Evolutionary conservation across 2,113 vertebrate species (phyloP).

Genomic region (Gadus chalcogrammus): DNA sequence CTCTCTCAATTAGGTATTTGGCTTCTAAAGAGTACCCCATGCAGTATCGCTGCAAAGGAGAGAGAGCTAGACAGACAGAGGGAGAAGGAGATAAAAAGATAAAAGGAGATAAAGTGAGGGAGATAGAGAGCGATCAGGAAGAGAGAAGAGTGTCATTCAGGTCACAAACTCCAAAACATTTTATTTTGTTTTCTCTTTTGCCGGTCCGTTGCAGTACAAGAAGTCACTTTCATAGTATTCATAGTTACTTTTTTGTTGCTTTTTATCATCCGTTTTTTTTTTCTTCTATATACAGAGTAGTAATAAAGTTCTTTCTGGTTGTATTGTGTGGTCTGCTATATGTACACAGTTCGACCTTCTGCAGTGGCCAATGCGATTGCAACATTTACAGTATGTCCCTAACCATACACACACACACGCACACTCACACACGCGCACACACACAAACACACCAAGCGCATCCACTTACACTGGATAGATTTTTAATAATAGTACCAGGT

Average conservation of each 20-base stretch:
- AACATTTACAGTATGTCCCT: slow-evolving; percentile 55
- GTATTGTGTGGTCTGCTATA: slow-evolving; percentile 61
- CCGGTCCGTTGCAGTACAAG: slow-evolving; percentile 73
- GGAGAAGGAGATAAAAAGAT: slow-evolving; percentile 3
- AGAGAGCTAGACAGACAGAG: background rate
- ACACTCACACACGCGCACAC: slow-evolving; percentile 30
- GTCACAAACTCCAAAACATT: slow-evolving; percentile 73
- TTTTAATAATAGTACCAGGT: slow-evolving; percentile 57
- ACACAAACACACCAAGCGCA: slow-evolving; percentile 49
- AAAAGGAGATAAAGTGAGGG: slow-evolving; percentile 24
- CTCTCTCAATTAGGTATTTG: no score
- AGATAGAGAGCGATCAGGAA: slow-evolving; percentile 18
- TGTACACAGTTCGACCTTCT: slow-evolving; percentile 67
- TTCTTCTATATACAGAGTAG: slow-evolving; percentile 78
- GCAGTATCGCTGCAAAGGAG: background rate
- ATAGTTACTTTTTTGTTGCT: slow-evolving; percentile 71
- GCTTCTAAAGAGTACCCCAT: no score
- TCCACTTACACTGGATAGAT: slow-evolving; percentile 60
- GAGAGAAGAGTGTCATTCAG: slow-evolving; percentile 61
- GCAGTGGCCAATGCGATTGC: slow-evolving; percentile 36
- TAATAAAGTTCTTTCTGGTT: slow-evolving; percentile 68
- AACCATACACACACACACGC: slow-evolving; percentile 48
- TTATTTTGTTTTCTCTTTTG: slow-evolving; percentile 65
- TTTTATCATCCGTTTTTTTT: slow-evolving; percentile 70
- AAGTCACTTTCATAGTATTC: slow-evolving; percentile 70